Evolutionary conservation across 2,797 vertebrate species (phyloP).

Genomic region (Peromyscus attwateri): DNA sequence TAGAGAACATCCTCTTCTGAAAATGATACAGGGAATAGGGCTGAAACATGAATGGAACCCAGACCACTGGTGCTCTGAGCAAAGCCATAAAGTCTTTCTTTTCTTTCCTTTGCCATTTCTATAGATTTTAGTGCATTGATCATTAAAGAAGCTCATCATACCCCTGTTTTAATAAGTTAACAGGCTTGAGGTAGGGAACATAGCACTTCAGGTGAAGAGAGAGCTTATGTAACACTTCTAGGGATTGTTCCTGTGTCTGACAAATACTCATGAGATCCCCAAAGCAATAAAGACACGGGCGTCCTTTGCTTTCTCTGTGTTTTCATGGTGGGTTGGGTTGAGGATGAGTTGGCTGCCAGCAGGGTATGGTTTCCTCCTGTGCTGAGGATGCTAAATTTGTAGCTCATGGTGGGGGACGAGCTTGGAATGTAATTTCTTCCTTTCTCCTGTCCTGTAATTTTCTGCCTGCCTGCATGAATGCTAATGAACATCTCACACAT

Average conservation of each 20-base stretch:
- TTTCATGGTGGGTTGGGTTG: slow-evolving; percentile 29
- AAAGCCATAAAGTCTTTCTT: background rate
- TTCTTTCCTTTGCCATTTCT: background rate
- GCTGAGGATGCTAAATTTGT: slow-evolving; percentile 71
- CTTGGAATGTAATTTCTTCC: slow-evolving; percentile 66
- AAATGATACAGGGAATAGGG: background rate
- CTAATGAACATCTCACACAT: slow-evolving; percentile 75
- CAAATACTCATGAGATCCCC: background rate
- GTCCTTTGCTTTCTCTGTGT: slow-evolving; percentile 56
- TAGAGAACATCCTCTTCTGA: background rate
- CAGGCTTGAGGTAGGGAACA: background rate
- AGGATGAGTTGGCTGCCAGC: slow-evolving; percentile 55
- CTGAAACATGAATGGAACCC: background rate
- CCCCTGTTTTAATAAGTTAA: slow-evolving; percentile 15
- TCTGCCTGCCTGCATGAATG: slow-evolving; percentile 78
- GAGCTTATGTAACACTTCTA: background rate
- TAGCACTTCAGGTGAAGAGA: slow-evolving; percentile 24
- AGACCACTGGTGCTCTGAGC: background rate
- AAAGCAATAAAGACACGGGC: background rate
- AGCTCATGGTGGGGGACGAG: slow-evolving; percentile 45
- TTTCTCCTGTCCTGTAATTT: slow-evolving; percentile 71
- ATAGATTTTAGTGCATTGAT: background rate
- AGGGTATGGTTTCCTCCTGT: slow-evolving; percentile 42
- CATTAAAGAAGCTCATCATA: slow-evolving; percentile 25
- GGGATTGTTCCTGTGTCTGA: slow-evolving; percentile 6